Base-by-base conservation (phyloP, 2,888 invertebrate species). In the Eurytoma adleriae region DNA sequence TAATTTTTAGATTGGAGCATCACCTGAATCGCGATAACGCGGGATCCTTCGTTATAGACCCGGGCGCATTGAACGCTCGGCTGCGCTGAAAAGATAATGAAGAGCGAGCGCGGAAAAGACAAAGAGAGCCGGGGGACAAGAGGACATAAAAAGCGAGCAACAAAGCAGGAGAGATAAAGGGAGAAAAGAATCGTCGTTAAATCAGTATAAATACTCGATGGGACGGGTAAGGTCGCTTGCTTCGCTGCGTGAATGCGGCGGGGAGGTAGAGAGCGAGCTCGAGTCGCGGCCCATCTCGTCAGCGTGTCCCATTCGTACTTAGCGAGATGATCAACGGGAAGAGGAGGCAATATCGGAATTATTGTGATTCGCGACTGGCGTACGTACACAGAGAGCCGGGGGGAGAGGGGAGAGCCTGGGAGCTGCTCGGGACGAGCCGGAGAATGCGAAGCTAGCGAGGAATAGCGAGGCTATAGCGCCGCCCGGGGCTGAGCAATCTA, bases 311-410 rank as follows among this genome's bases (percentile, higher is more conserved):
- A 83, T 78, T 85, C 83, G 84, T 85, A 89, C 89, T 89, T 89
- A 89, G 89, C 85, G 86, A 86, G 88, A 88, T 89, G 88, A 90
- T 90, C 89, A 89, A 86, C 87, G 82, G 82, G 85, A 87, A 88
- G 86, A 86, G 88, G 84, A 88, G 89, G 90, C 89, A 90, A 90
- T 90, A 90, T 90, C 86, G 89, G 86, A 90, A 90, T 90, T 90
- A 90, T 90, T 90, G 89, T 88, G 89, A 89, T 88, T 88, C 87
- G 87, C 83, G 85, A 84, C 62, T 73, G 79, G 48, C 56, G n/a
- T 66, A 27, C 59, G 71, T 61, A 59, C 12, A 56, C 5, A 61
- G 16, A 18, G 16, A 27, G 54, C 18, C 18, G 48, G 13, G 40
- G 2, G 18, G 59, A 16, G 16, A 14, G n/a, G 18, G 48, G 2